Evolutionary conservation across 2,888 invertebrate genomes (phyloP).

Genomic region (Slavum lentiscoides): DNA sequence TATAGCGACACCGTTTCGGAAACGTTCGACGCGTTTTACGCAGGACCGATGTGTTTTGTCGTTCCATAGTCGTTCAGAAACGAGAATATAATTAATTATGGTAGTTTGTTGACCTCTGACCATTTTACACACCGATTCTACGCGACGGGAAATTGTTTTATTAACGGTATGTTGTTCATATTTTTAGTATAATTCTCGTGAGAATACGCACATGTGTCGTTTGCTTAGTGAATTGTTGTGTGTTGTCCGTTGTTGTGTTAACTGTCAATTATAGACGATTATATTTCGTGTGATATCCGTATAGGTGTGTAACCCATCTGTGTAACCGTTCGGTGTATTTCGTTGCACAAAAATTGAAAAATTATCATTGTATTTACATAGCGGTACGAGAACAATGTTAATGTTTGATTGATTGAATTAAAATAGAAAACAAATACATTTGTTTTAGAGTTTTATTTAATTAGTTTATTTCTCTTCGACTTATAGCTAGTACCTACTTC

Average conservation of each 20-base stretch:
- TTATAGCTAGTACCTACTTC: background rate
- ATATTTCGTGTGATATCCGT: background rate
- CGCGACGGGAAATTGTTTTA: conserved; percentile 19
- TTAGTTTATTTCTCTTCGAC: background rate
- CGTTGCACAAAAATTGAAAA: background rate
- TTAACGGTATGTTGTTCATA: conserved; percentile 33
- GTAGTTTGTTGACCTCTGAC: conserved; percentile 44
- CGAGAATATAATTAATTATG: conserved; percentile 33
- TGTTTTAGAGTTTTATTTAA: background rate
- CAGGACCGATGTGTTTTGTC: background rate
- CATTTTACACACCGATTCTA: background rate
- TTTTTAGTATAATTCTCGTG: conserved; percentile 14
- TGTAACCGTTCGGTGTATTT: background rate
- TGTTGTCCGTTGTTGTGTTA: background rate
- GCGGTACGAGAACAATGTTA: background rate
- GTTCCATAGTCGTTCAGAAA: background rate
- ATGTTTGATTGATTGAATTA: conserved; percentile 16
- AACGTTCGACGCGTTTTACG: background rate
- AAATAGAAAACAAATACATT: background rate
- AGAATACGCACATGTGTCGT: background rate
- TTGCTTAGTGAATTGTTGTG: background rate
- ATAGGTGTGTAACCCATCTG: background rate
- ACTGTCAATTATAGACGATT: background rate
- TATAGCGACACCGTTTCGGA: background rate
- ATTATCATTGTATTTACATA: conserved; percentile 14